Conservation (phyloP, 2,797 vertebrate genomes). For the Eulemur coronatus region DNA sequence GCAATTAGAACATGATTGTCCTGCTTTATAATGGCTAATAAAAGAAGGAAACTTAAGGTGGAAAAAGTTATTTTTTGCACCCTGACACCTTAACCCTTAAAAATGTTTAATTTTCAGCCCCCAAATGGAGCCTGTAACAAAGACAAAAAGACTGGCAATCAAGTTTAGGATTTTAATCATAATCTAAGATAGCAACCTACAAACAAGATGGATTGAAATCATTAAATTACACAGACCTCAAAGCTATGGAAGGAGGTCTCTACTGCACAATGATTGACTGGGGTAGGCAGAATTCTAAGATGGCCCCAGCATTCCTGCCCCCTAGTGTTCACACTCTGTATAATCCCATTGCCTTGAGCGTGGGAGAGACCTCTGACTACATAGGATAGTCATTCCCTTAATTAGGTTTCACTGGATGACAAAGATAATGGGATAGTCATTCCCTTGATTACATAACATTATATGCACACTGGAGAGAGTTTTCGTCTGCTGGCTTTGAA, state of each 20-base stretch:
- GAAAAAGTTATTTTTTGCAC: background rate
- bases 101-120: background rate
- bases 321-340: background rate
- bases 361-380: background rate
- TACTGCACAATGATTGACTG: background rate
- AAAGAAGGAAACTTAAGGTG: background rate
- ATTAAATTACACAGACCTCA: background rate
- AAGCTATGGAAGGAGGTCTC: background rate
- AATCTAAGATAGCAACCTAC: background rate
- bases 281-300: background rate
- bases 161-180: background rate
- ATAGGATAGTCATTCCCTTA: background rate
- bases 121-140: background rate
- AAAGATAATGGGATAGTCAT: background rate
- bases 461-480: background rate
- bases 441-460: background rate
- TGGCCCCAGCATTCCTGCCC: background rate
- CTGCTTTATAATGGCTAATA: background rate
- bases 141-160: background rate
- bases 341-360: background rate
- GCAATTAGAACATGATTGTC: background rate
- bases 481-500: background rate
- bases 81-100: background rate
- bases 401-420: background rate
- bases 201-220: background rate